phyloP scores from a whole-genome alignment of 2,113 vertebrate species.

The Tyrannus savana region DNA sequence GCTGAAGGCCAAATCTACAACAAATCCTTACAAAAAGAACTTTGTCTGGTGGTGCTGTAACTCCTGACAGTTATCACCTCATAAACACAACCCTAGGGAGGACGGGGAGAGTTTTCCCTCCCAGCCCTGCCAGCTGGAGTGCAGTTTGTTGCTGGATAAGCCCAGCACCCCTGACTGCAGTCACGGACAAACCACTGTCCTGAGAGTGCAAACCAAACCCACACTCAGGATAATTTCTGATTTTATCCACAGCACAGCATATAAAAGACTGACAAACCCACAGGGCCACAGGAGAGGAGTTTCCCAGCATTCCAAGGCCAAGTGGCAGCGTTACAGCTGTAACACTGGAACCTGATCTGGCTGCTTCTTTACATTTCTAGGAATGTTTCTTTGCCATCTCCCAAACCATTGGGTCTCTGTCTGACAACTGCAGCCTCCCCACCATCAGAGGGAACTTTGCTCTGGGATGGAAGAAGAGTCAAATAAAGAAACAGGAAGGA shows the following conservation, averaged over 20 bases:
- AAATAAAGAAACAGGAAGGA: neutral
- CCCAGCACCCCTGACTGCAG: neutral
- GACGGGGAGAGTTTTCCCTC: neutral
- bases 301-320: neutral
- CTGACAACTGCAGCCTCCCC: neutral
- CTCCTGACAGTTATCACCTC: neutral
- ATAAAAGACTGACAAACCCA: neutral
- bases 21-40: neutral
- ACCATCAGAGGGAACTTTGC: neutral
- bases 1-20: neutral
- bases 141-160: neutral
- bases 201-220: neutral
- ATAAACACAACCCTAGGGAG: neutral
- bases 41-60: neutral
- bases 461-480: neutral
- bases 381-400: neutral
- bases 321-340: neutral
- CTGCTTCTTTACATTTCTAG: neutral
- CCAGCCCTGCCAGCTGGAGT: neutral
- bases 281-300: neutral
- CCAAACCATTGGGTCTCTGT: neutral
- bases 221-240: neutral
- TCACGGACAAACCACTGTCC: neutral
- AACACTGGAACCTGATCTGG: neutral
- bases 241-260: neutral